Evolutionary conservation across 1,140 invertebrate species (phyloP), one percentile per base, ranked within the genome.

Genomic region (Meloidogyne chitwoodi): DNA sequence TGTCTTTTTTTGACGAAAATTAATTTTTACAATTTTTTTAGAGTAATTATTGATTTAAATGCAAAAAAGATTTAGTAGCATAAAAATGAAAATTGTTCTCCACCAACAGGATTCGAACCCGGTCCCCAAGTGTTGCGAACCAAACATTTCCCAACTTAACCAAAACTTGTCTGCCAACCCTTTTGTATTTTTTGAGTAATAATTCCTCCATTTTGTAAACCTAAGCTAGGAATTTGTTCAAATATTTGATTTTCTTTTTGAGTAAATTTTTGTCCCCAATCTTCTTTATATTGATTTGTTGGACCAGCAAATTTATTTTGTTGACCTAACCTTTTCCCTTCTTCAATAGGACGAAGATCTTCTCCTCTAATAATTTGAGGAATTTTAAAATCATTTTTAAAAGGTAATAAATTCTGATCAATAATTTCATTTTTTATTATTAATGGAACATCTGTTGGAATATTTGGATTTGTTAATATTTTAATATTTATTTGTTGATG

Each of bases 241-340:
- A 6, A 12, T 6, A 41, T 27, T 73, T 29, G 12, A 12, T 34
- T 16, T 1, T 63, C 26, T 22, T 8, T 64, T 22, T 38, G 41
- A 61, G 71, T 73, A 34, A 64, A 73, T 64, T 63, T 26, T n/a
- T 66, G 63, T 26, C 77, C 77, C 48, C 16, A 79, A n/a, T 78
- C 77, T 38, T 78, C 77, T 26, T 31, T 70, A 61, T 78, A 78
- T 64, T 78, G 79, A 56, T 78, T 78, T 27, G 77, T 78, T 76
- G 68, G 24, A 2, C 77, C 77, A 31, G 38, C 78, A 68, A 78
- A 78, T 44, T 56, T 65, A 6, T 61, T 68, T 44, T 78, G 77
- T 24, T 62, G 78, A 14, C 76, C 76, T 29, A 69, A 16, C 61
- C 77, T 56, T 79, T 68, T 12, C 1, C 76, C 74, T 22, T 73